Conservation (phyloP, 2,797 vertebrate species). For the Falco naumanni region DNA sequence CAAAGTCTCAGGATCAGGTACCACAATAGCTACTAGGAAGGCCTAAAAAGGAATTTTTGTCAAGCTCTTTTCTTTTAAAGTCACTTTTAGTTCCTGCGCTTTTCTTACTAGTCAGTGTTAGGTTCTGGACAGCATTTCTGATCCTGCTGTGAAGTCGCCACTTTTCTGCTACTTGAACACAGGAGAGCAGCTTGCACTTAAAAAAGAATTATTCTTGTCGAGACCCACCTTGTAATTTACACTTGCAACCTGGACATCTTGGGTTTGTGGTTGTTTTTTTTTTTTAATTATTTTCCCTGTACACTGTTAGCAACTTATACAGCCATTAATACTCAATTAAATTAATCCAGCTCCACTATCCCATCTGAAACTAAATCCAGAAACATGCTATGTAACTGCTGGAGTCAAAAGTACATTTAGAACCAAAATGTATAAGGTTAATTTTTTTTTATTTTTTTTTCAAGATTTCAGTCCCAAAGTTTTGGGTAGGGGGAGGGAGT, state of each 20-base stretch:
- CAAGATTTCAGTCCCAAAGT: neutral
- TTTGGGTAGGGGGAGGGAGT: accelerated
- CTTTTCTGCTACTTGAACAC: neutral
- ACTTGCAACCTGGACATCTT: neutral
- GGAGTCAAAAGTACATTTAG: neutral
- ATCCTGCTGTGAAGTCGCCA: neutral
- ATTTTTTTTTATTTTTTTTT: neutral
- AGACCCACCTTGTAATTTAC: neutral
- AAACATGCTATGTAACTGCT: neutral
- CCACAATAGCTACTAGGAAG: slow-evolving; percentile 89
- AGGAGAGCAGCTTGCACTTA: neutral
- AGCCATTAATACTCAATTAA: neutral
- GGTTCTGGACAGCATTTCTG: neutral
- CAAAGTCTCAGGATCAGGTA: slow-evolving; percentile 89
- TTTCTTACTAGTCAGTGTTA: neutral
- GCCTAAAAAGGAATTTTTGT: slow-evolving; percentile 77
- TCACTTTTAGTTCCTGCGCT: neutral
- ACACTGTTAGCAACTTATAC: neutral
- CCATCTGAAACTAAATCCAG: neutral
- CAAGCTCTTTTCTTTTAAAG: neutral
- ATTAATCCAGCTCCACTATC: neutral
- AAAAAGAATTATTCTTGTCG: neutral
- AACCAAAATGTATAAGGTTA: neutral
- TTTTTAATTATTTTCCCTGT: neutral
- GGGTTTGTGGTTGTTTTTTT: neutral